phyloP scores from a whole-genome alignment of 2,113 vertebrate species.

The Pleuronectes platessa region DNA sequence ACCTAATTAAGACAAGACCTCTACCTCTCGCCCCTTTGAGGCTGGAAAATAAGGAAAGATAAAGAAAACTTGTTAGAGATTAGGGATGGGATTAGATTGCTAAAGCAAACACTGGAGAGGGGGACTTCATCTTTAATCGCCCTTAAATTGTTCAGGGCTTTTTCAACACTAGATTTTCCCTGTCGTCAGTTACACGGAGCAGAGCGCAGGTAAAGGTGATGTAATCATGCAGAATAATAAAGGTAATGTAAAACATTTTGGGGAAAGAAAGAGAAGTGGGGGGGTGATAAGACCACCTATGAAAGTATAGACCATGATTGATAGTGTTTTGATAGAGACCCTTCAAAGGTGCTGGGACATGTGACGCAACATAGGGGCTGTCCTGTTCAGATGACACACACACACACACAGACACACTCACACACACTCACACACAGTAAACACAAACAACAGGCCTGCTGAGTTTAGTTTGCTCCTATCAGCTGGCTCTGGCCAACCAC shows the following conservation, averaged over 20 bases:
- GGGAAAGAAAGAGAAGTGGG: not conserved
- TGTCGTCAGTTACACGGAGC: conserved; percentile 63
- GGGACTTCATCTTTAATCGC: conserved; percentile 63
- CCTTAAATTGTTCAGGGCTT: conserved; percentile 59
- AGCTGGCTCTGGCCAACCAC: conserved; percentile 68
- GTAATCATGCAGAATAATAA: conserved; percentile 1
- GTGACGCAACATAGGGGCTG: conserved; percentile 63
- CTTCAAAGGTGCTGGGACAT: conserved; percentile 62
- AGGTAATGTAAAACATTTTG: not conserved
- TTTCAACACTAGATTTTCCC: conserved; percentile 58
- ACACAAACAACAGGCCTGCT: conserved; percentile 81
- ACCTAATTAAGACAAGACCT: conserved; percentile 81
- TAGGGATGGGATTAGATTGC: conserved; percentile 79
- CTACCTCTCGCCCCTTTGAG: conserved; percentile 74
- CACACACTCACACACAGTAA: conserved; percentile 63
- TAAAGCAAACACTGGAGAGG: conserved; percentile 70
- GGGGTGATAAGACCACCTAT: conserved; percentile 54
- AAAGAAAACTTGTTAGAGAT: conserved; percentile 77
- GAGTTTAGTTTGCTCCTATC: conserved; percentile 78
- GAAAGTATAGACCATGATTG: conserved; percentile 85
- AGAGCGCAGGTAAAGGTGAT: conserved; percentile 43
- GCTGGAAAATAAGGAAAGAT: conserved; percentile 75
- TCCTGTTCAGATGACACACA: conserved; percentile 43
- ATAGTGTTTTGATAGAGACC: conserved; percentile 68
- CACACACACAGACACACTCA: conserved; percentile 51